These are phyloP conservation scores for Agrochola lota DNA, from an alignment of 2,888 invertebrate species.

Conservation along the genomic window DNA sequence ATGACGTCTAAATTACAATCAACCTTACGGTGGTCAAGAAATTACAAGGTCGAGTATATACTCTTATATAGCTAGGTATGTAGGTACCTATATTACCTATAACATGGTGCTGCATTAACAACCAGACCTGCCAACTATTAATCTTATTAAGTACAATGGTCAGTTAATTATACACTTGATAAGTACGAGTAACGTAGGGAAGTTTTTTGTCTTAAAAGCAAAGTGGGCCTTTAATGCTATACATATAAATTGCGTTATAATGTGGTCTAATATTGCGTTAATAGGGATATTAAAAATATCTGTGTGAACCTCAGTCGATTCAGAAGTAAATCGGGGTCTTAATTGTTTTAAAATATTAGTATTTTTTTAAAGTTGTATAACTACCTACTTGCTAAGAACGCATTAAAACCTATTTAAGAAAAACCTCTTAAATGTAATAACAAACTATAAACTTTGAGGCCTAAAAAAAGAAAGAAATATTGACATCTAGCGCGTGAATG, in stretches of 20 bases:
- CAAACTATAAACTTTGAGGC: background rate
- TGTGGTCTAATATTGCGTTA: background rate
- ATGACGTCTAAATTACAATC: background rate
- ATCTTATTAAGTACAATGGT: conserved; percentile 45
- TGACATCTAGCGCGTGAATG: conserved; percentile 26
- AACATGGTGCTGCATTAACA: conserved; percentile 16
- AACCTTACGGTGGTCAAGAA: background rate
- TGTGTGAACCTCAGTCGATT: background rate
- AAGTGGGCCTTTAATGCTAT: conserved; percentile 10
- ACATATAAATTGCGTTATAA: conserved; percentile 29
- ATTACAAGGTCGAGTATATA: background rate
- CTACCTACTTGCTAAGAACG: background rate
- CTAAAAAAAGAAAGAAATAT: conserved; percentile 19
- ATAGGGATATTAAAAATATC: background rate
- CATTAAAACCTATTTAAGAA: background rate
- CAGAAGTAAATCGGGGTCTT: background rate
- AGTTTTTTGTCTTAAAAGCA: conserved; percentile 37
- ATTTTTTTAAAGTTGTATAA: background rate
- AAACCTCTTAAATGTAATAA: background rate
- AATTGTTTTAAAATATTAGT: background rate
- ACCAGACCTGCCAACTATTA: conserved; percentile 43
- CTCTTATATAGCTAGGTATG: background rate
- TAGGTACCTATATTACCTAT: background rate
- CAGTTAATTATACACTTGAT: conserved; percentile 50
- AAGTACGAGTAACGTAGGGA: conserved; percentile 27